Conservation (phyloP, 2,113 vertebrate genomes). For the Microcebus tavaratra region DNA sequence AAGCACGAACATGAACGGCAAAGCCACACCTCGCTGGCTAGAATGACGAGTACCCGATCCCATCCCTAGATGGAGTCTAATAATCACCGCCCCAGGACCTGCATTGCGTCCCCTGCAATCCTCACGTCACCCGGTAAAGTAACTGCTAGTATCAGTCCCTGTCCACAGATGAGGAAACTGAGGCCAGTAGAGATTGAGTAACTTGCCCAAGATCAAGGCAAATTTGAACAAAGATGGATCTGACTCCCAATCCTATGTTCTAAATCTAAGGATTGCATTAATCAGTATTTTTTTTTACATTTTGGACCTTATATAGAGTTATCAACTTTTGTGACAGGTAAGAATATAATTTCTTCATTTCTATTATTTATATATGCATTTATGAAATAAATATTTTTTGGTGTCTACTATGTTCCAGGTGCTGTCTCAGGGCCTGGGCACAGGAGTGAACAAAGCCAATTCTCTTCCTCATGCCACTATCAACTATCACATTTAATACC, state of each 20-base stretch:
- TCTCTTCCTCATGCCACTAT: neutral
- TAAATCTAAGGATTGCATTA: neutral
- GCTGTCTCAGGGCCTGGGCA: neutral
- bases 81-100: neutral
- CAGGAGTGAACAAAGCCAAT: neutral
- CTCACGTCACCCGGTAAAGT: neutral
- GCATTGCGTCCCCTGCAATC: neutral
- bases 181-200: neutral
- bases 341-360: neutral
- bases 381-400: neutral
- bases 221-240: neutral
- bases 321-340: neutral
- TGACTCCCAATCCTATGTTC: neutral
- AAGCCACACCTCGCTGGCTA: neutral
- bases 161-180: neutral
- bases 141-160: neutral
- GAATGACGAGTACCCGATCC: neutral
- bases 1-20: neutral
- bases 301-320: neutral
- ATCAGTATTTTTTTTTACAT: neutral
- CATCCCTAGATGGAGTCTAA: neutral
- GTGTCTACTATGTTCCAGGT: neutral
- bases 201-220: neutral
- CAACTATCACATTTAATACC: neutral
- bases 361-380: neutral